These are phyloP conservation scores for Dicerorhinus sumatrensis DNA, from an alignment of 2,113 vertebrate species.

Conservation along the genomic window DNA sequence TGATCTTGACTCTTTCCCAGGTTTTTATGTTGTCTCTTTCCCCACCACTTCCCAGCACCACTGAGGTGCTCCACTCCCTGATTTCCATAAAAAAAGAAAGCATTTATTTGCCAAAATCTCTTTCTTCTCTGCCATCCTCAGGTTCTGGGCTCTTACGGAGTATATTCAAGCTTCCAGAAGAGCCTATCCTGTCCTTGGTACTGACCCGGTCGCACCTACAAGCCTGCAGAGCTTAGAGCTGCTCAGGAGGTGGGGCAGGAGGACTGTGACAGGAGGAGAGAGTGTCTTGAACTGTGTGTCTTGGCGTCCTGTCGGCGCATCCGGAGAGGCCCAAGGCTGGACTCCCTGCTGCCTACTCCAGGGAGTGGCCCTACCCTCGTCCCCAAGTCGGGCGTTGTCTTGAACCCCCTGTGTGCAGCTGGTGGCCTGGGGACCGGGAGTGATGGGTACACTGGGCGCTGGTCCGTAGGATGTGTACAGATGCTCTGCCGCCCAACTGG, in stretches of 20 bases:
- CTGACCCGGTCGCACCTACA: background rate
- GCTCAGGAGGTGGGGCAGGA: background rate
- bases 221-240: background rate
- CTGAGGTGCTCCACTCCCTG: background rate
- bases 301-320: background rate
- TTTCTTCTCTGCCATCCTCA: background rate
- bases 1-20: background rate
- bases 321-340: background rate
- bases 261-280: background rate
- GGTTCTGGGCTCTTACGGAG: background rate
- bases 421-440: background rate
- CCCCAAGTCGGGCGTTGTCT: rapidly evolving
- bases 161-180: background rate
- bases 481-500: background rate
- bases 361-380: background rate
- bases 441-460: rapidly evolving
- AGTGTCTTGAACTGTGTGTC: background rate
- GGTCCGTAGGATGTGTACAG: background rate
- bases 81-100: too few relatives aligned
- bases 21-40: too few relatives aligned
- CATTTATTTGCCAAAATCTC: background rate
- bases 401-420: too few relatives aligned
- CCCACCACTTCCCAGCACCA: background rate
- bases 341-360: background rate
- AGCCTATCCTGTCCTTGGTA: too few relatives aligned